Evolutionary conservation across 64 coral and sea anemone genomes (phyloP).

Genomic region (Anthopleura sola): DNA sequence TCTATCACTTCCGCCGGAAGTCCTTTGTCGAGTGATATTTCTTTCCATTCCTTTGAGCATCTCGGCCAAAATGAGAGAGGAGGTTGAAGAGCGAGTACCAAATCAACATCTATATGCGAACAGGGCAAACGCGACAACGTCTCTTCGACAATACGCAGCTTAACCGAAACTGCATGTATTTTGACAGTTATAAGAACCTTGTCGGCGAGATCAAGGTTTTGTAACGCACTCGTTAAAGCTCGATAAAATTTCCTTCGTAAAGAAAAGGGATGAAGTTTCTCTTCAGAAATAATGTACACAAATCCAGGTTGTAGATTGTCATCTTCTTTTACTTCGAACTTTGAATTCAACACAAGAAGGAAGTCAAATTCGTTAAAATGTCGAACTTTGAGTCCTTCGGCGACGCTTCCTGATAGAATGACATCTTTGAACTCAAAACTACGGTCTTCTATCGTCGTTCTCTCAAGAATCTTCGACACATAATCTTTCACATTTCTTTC

Average conservation of each 20-base stretch:
- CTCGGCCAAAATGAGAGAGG: neutral
- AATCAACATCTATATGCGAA: neutral
- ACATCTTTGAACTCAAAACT: neutral
- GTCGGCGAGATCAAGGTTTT: neutral
- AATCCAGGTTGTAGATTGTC: neutral
- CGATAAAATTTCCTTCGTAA: neutral
- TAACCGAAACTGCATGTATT: neutral
- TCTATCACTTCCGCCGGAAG: constrained; percentile 5
- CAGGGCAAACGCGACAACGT: neutral
- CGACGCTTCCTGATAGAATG: constrained; percentile 1
- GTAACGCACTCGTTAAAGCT: neutral
- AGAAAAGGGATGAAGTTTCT: neutral
- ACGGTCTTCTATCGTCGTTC: neutral
- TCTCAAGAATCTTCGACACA: neutral
- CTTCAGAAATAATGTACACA: constrained; percentile 2
- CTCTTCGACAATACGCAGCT: neutral
- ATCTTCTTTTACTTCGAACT: neutral
- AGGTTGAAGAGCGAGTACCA: neutral
- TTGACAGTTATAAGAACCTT: neutral
- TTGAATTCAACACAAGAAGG: constrained; percentile 1
- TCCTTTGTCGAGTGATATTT: neutral
- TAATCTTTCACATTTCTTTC: neutral
- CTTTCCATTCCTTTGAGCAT: neutral
- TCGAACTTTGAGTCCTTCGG: constrained; percentile 12
- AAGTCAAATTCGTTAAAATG: constrained; percentile 1